Evolutionary conservation across 2,113 vertebrate species (phyloP).

Genomic region (Lepisosteus oculatus): DNA sequence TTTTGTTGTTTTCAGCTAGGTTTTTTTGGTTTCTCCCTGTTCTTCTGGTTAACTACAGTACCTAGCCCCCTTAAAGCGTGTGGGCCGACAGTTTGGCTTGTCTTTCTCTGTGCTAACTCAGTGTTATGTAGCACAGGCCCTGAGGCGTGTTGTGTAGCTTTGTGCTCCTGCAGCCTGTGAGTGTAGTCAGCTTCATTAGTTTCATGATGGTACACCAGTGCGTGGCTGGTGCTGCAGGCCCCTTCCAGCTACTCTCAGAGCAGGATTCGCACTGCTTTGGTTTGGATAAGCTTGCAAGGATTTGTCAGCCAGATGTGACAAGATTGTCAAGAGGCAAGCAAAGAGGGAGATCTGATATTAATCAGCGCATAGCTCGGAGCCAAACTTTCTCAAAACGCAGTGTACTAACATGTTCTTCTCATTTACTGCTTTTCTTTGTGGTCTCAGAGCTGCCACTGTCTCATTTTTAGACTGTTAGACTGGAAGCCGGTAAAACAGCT

Average conservation of each 20-base stretch:
- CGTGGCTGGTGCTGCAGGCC: slow-evolving; percentile 65
- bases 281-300: slow-evolving; percentile 77
- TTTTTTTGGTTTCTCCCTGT: slow-evolving; percentile 21
- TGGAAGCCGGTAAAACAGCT: slow-evolving; percentile 11
- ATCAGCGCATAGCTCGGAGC: slow-evolving; percentile 86
- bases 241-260: slow-evolving; percentile 69
- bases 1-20: not conserved
- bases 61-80: slow-evolving; percentile 48
- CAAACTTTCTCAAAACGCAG: slow-evolving; percentile 80
- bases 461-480: slow-evolving; percentile 41
- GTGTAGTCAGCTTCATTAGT: slow-evolving; percentile 78
- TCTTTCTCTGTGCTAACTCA: slow-evolving; percentile 54
- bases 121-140: slow-evolving; percentile 50
- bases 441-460: slow-evolving; percentile 67
- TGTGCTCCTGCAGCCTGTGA: slow-evolving; percentile 59
- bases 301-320: slow-evolving; percentile 93
- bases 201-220: slow-evolving; percentile 72
- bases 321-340: slow-evolving; percentile 77
- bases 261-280: slow-evolving; percentile 64
- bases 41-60: slow-evolving; percentile 28
- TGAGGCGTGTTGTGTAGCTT: slow-evolving; percentile 60
- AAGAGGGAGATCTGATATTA: slow-evolving; percentile 83
- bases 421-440: slow-evolving; percentile 71
- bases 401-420: slow-evolving; percentile 87
- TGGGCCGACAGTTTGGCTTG: slow-evolving; percentile 55